Percentiles rank a stretch among this genome's conserved stretches.
These are phyloP conservation scores for Bovichtus variegatus DNA, from an alignment of 2,797 vertebrate genomes.

Conservation along the genomic window DNA sequence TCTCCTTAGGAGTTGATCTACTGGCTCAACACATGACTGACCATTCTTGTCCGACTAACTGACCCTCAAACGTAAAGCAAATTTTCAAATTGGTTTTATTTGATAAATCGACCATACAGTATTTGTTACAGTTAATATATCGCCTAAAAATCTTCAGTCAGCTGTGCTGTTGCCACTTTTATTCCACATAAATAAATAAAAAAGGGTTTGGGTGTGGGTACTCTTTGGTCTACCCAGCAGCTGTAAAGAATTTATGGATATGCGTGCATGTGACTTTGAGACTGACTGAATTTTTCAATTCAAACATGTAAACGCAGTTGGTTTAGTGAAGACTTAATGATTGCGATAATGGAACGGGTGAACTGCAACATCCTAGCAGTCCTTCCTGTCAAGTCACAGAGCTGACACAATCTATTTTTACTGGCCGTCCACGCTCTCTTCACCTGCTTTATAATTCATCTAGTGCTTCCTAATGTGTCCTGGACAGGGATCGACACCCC, in stretches of 20 bases:
- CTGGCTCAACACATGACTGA: too few relatives aligned
- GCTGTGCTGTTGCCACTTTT: background rate
- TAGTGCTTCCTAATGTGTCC: constrained; percentile 45
- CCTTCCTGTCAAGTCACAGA: constrained; percentile 25
- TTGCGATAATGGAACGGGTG: background rate
- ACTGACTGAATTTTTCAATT: constrained; percentile 1
- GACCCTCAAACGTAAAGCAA: background rate
- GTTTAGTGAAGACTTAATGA: background rate
- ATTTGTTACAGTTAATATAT: background rate
- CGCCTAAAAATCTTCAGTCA: background rate
- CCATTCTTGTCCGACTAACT: too few relatives aligned
- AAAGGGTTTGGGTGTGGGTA: background rate
- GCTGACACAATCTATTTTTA: constrained; percentile 54
- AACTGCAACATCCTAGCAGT: background rate
- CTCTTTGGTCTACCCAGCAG: background rate
- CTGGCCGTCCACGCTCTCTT: constrained; percentile 19
- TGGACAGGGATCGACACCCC: constrained; percentile 30
- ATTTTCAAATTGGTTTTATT: background rate
- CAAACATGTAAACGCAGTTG: background rate
- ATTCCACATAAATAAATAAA: too few relatives aligned
- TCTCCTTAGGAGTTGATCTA: too few relatives aligned
- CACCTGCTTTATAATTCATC: constrained; percentile 58
- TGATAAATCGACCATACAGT: background rate
- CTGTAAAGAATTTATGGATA: background rate
- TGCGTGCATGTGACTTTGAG: background rate